Base-by-base conservation (phyloP, 2,888 invertebrate genomes). In the Caenorhabditis wallacei region DNA sequence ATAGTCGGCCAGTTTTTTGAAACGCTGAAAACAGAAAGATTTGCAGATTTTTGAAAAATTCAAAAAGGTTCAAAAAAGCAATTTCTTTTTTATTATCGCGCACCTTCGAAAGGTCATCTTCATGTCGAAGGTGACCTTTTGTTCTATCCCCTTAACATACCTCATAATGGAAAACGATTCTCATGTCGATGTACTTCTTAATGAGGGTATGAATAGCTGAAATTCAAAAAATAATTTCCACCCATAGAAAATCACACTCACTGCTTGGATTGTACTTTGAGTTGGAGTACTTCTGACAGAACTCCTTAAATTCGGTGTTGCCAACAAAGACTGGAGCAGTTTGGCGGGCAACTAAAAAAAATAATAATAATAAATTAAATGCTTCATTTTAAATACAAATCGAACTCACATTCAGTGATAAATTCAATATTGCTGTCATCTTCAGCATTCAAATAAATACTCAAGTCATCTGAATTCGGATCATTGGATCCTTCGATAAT, bases 151-250 rank as follows among this genome's bases (percentile, higher is more conserved):
- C n/a, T n/a, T n/a, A 40, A 40, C 40, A 10, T 40, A 76, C 76
- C 68, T 69, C 61, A 22, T 54, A 78, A 54, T 78, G 78, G 56
- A 46, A 63, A 1, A 78, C 69, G 18, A 78, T 63, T 43, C 78
- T 53, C 0, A 51, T 48, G 56, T 78, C 78, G n/a, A 70, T 63
- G 26, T 78, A 78, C 43, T 63, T 69, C 10, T 63, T 35, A 46
- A 69, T 30, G 4, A 78, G 69, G 1, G n/a, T 1, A 2, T 46
- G 16, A 46, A 69, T 78, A 0, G n/a, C 69, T 76, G 59, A 59
- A 59, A n/a, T n/a, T n/a, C n/a, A n/a, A n/a, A n/a, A n/a, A 40
- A 22, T 20, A 22, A 1, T 18, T 7, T 46, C 1, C 20, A 30
- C 13, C 11, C 4, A n/a, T 37, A 5, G 0, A 1, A 7, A 26